Evolutionary conservation across 2,888 invertebrate genomes (phyloP).

Genomic region (Encarsia formosa): DNA sequence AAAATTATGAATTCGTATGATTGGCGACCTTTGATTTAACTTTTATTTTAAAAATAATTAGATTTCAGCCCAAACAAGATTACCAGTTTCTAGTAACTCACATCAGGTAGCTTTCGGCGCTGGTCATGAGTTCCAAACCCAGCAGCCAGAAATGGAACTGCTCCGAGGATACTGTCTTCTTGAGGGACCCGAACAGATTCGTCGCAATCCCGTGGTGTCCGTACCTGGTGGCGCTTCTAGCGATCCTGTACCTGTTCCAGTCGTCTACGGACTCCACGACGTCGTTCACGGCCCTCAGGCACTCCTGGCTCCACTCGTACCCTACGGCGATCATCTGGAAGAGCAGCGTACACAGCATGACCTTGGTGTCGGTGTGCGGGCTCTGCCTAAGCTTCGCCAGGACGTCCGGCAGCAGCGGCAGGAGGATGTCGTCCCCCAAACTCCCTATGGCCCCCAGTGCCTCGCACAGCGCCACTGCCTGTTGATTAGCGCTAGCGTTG

Average conservation of each 20-base stretch:
- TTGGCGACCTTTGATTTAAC: too few species aligned
- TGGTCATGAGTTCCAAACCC: constrained; percentile 72
- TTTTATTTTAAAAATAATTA: too few species aligned
- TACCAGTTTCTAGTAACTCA: too few species aligned
- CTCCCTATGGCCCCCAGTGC: constrained; percentile 73
- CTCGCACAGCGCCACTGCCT: constrained; percentile 62
- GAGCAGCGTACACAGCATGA: constrained; percentile 75
- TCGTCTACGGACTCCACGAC: constrained; percentile 61
- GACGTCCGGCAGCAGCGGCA: constrained; percentile 58
- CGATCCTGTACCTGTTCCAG: constrained; percentile 85
- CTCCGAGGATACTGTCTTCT: constrained; percentile 75
- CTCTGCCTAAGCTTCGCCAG: constrained; percentile 51
- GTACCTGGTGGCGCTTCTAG: constrained; percentile 80
- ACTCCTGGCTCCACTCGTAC: constrained; percentile 62
- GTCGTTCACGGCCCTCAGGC: constrained; percentile 58
- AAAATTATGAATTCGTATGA: too few species aligned
- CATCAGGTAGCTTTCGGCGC: constrained; percentile 66
- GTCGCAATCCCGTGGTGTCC: constrained; percentile 74
- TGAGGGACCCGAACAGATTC: constrained; percentile 60
- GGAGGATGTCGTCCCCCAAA: constrained; percentile 55
- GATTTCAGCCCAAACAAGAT: too few species aligned
- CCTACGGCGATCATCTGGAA: constrained; percentile 77
- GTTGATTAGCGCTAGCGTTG: constrained; percentile 39
- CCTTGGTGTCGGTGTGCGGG: constrained; percentile 47
- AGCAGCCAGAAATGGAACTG: constrained; percentile 85